Evolutionary conservation across 2,888 invertebrate genomes (phyloP).

Genomic region (Nymphalis polychloros): DNA sequence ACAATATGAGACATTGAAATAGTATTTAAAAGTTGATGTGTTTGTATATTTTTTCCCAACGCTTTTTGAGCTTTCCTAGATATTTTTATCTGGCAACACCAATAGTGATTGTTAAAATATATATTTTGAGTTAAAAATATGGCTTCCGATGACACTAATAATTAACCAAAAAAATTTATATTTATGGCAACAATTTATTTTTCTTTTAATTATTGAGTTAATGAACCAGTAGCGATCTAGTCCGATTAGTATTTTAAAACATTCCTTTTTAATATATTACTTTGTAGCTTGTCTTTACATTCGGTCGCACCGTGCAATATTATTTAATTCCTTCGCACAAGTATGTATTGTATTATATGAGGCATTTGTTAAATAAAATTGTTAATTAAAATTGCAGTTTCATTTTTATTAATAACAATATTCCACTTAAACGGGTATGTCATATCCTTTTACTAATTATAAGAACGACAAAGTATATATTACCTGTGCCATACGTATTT

Average conservation of each 20-base stretch:
- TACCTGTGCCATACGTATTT: too few relatives aligned
- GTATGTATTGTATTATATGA: slow-evolving; percentile 8
- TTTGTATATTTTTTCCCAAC: too few relatives aligned
- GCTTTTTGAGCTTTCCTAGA: too few relatives aligned
- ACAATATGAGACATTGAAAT: too few relatives aligned
- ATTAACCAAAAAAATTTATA: not conserved
- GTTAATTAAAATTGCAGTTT: slow-evolving; percentile 16
- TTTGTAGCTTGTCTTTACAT: not conserved
- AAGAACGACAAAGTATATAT: too few relatives aligned
- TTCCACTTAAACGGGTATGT: too few relatives aligned
- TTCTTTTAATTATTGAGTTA: not conserved
- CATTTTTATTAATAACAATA: not conserved
- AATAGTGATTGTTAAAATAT: too few relatives aligned
- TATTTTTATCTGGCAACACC: too few relatives aligned
- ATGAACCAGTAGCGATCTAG: slow-evolving; percentile 4
- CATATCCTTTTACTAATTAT: too few relatives aligned
- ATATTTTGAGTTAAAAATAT: too few relatives aligned
- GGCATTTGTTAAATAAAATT: slow-evolving; percentile 26
- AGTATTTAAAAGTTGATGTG: too few relatives aligned
- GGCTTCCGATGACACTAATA: too few relatives aligned
- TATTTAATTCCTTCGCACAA: slow-evolving; percentile 16
- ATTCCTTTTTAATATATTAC: not conserved
- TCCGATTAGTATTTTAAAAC: not conserved
- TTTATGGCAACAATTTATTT: not conserved
- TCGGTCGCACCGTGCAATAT: not conserved